A percentile compares a stretch with the other conserved stretches of the same genome.
phyloP scores from a whole-genome alignment of 2,888 invertebrate species.

The Heteropelma amictum region DNA sequence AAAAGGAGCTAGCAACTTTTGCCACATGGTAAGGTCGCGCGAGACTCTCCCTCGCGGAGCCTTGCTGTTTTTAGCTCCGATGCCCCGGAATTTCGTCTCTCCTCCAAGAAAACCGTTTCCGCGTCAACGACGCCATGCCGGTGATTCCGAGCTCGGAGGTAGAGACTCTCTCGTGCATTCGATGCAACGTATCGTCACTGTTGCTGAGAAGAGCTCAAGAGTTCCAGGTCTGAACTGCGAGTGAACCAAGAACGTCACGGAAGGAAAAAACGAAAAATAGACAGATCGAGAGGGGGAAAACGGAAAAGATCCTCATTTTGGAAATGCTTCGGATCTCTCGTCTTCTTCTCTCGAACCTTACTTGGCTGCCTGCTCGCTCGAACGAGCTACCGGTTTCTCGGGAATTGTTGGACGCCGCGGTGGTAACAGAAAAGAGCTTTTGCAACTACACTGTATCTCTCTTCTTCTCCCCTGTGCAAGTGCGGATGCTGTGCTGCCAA shows the following conservation, averaged over 20 bases:
- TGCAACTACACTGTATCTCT: constrained; percentile 19
- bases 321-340: constrained; percentile 19
- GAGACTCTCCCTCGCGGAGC: not conserved
- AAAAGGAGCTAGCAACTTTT: too few relatives aligned
- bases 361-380: constrained; percentile 38
- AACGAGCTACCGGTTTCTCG: constrained; percentile 43
- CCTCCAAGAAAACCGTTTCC: not conserved
- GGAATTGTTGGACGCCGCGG: constrained; percentile 22
- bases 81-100: not conserved
- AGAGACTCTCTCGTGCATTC: constrained; percentile 7
- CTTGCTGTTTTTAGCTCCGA: not conserved
- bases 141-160: constrained; percentile 1
- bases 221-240: constrained; percentile 20
- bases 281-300: not conserved
- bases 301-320: constrained; percentile 32
- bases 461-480: constrained; percentile 3
- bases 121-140: constrained; percentile 13
- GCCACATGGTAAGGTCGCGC: too few relatives aligned
- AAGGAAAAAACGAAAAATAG: constrained; percentile 16
- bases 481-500: constrained; percentile 25
- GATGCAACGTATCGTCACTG: constrained; percentile 9
- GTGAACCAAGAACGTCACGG: constrained; percentile 41
- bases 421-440: constrained; percentile 41
- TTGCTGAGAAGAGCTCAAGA: not conserved
- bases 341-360: constrained; percentile 12